phyloP scores from a whole-genome alignment of 2,888 invertebrate species.

The Vanessa cardui region DNA sequence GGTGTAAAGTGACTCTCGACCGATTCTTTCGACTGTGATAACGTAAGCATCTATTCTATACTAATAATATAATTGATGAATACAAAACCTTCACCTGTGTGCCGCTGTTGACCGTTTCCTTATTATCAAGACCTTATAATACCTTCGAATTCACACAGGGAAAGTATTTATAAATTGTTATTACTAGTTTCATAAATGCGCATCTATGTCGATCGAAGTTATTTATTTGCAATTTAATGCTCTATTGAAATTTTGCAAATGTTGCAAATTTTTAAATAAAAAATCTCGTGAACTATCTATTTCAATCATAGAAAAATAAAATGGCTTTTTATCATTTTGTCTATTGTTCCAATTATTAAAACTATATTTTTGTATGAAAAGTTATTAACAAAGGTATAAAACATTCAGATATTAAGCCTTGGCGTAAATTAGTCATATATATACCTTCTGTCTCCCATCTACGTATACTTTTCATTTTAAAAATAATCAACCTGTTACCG shows the following conservation, averaged over 20 bases:
- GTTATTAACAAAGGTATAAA: neutral
- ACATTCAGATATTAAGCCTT: neutral
- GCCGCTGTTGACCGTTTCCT: neutral
- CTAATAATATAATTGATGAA: neutral
- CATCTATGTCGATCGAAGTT: conserved; percentile 17
- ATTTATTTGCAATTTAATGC: neutral
- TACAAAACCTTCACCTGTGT: conserved; percentile 2
- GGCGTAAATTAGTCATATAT: neutral
- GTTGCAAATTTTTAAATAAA: too few relatives aligned
- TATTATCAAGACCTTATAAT: neutral
- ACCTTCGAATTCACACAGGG: neutral
- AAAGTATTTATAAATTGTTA: neutral
- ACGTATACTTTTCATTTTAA: neutral
- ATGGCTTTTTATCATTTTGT: neutral
- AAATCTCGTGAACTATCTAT: too few relatives aligned
- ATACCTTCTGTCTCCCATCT: conserved; percentile 1
- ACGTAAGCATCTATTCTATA: conserved; percentile 18
- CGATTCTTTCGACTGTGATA: conserved; percentile 17
- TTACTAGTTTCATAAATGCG: conserved; percentile 28
- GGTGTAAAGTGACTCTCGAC: neutral
- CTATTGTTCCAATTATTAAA: neutral
- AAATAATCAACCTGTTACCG: neutral
- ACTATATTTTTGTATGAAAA: too few relatives aligned
- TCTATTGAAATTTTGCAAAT: neutral
- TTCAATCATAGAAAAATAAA: too few relatives aligned